Evolutionary conservation across 2,113 vertebrate species (phyloP).

Genomic region (Leuciscus idus): DNA sequence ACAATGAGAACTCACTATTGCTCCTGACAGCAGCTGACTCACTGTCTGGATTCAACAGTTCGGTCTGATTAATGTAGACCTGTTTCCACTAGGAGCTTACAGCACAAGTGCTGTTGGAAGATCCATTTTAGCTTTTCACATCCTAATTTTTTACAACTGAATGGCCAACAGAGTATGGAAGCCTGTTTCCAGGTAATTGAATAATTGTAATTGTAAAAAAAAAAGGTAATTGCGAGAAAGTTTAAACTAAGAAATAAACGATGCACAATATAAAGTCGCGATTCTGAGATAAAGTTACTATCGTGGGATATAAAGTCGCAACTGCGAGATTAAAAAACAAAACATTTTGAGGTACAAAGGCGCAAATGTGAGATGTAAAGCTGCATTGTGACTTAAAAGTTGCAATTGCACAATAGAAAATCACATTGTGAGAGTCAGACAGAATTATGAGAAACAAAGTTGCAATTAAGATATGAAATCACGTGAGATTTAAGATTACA

Average conservation of each 20-base stretch:
- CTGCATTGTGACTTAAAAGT: background rate
- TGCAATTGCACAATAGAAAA: background rate
- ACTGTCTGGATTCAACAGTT: slow-evolving; percentile 65
- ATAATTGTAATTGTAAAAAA: too few species aligned
- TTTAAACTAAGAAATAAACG: background rate
- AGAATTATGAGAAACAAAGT: background rate
- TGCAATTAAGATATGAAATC: background rate
- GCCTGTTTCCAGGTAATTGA: background rate
- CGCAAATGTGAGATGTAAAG: background rate
- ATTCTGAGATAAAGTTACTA: background rate
- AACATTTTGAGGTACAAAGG: background rate
- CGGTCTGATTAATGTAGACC: slow-evolving; percentile 20
- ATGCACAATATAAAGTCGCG: background rate
- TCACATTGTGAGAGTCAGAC: background rate
- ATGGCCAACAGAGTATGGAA: background rate
- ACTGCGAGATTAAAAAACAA: background rate
- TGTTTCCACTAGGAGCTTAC: background rate
- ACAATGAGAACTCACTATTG: slow-evolving; percentile 66
- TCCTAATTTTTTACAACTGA: background rate
- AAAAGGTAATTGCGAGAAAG: background rate
- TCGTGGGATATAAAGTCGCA: background rate
- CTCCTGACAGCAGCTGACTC: slow-evolving; percentile 69
- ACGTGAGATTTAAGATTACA: background rate
- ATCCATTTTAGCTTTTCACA: background rate
- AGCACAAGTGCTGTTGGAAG: background rate